A percentile compares a stretch with the other conserved stretches of the same genome.
phyloP scores from a whole-genome alignment of 2,113 vertebrate species.

The Myrmophylax atrothorax region DNA sequence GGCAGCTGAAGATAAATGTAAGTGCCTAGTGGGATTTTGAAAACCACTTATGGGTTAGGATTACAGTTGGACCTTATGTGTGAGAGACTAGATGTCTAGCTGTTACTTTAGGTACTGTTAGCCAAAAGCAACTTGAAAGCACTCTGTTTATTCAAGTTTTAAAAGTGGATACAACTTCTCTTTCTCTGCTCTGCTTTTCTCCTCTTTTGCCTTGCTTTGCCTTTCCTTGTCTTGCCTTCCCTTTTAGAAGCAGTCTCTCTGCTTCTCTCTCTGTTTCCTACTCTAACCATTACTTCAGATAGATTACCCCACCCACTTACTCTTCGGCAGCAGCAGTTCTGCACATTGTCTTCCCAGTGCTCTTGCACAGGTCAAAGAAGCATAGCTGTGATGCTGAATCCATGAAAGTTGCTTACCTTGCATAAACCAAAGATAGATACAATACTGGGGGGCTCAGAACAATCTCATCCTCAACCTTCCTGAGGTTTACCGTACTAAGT shows the following conservation, averaged over 20 bases:
- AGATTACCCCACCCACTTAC: not conserved
- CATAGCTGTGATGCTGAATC: not conserved
- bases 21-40: not conserved
- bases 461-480: not conserved
- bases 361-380: not conserved
- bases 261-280: not conserved
- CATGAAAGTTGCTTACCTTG: not conserved
- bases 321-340: not conserved
- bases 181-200: not conserved
- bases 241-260: not conserved
- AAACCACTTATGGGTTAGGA: not conserved
- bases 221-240: not conserved
- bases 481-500: not conserved
- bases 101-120: not conserved
- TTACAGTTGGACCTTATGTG: not conserved
- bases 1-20: conserved; percentile 13
- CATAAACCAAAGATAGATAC: not conserved
- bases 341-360: not conserved
- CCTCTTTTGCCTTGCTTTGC: not conserved
- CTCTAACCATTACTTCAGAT: not conserved
- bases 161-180: not conserved
- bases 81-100: not conserved
- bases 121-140: not conserved
- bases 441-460: rapidly evolving
- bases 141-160: not conserved